Base-by-base conservation (phyloP, 2,113 vertebrate species). In the Corythornis vintsioides region DNA sequence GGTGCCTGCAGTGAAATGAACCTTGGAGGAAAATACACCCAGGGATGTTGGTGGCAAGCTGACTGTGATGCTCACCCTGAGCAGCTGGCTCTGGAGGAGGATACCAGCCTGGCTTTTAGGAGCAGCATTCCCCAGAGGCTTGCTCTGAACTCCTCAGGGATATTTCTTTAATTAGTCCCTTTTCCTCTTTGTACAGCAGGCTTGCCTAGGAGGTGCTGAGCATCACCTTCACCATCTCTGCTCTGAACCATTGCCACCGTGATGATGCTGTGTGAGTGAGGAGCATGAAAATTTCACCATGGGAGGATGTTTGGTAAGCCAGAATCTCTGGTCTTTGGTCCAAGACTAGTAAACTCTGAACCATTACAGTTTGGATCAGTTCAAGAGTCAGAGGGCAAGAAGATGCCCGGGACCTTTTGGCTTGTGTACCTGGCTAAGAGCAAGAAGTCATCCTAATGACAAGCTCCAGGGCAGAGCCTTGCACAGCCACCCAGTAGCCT, bases 211-310 rank as follows among this genome's bases (percentile, higher is more conserved):
- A 47, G 16, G 3, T 33, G 60, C 31, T 3, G 13, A 86, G 16
- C 24, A 59, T n/a, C 2, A 0, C 38, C 33, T 42, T 81, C 15
- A 21, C 14, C 15, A 7, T 20, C 21, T 43, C 52, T 1, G 0
- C 53, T 66, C 25, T 6, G 10, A 78, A n/a, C 9, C 1, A 0
- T 3, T 57, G 72, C 29, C 33, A 9, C 29, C 5, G 5, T 9
- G 40, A 60, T n/a, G 55, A 16, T 71, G 31, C 26, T 83, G 18
- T 38, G 31, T 7, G 17, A 22, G 13, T 0, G 0, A 31, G 6
- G 31, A 89, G 29, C 26, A 35, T 0, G 4, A 63, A 56, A 33
- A 29, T 64, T n/a, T 56, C 35, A 15, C 53, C 7, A 1, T 26
- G 45, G 38, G 9, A 73, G 26, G 20, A 4, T 18, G 40, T 61